Evolutionary conservation across 2,113 vertebrate genomes (phyloP).

Genomic region (Ctenodactylus gundi): DNA sequence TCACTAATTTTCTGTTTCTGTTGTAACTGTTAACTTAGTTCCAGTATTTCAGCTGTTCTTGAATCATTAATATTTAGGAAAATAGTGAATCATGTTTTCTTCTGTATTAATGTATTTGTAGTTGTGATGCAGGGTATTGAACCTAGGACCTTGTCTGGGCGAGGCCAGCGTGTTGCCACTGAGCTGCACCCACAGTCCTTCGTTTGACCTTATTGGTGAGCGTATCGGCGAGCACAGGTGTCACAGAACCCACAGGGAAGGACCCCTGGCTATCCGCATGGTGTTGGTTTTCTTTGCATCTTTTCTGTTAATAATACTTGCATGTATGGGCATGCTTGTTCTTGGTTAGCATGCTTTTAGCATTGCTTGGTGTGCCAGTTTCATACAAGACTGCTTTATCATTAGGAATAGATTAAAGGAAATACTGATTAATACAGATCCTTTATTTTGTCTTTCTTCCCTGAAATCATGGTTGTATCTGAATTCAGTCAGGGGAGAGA

Average conservation of each 20-base stretch:
- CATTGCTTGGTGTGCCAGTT: neutral
- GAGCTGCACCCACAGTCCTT: neutral
- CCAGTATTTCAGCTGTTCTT: neutral
- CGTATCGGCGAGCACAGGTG: neutral
- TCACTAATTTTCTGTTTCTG: neutral
- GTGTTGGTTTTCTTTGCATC: neutral
- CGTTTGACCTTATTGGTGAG: neutral
- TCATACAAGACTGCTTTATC: neutral
- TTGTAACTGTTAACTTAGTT: neutral
- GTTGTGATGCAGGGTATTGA: neutral
- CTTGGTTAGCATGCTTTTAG: neutral
- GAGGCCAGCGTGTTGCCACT: neutral
- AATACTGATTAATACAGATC: neutral
- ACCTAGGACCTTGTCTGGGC: neutral
- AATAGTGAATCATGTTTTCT: neutral
- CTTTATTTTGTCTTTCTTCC: constrained; percentile 16
- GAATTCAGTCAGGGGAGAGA: neutral
- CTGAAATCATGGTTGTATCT: constrained; percentile 28
- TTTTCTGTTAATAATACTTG: constrained; percentile 35
- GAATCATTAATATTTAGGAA: neutral
- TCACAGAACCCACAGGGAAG: neutral
- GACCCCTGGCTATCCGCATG: neutral
- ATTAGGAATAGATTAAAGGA: constrained; percentile 11
- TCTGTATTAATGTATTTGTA: neutral
- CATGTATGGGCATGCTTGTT: neutral